Percentiles rank a stretch among this genome's conserved stretches.
phyloP scores from a whole-genome alignment of 23 tunicate species.

The Ciona savignyi region DNA sequence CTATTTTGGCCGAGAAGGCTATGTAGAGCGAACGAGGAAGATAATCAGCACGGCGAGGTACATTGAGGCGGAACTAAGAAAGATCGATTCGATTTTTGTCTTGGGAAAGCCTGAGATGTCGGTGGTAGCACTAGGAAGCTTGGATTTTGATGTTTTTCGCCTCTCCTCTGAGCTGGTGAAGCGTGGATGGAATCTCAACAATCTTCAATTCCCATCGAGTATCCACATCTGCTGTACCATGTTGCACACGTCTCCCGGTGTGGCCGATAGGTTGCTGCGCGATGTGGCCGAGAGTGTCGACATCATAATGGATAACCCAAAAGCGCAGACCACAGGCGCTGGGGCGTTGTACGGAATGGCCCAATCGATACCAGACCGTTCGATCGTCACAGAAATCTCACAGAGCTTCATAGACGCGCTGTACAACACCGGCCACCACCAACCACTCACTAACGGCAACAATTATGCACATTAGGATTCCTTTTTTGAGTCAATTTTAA shows the following conservation, averaged over 20 bases:
- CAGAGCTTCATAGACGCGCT: constrained; percentile 55
- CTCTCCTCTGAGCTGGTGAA: constrained; percentile 49
- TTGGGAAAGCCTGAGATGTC: constrained; percentile 77
- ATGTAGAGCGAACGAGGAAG: constrained; percentile 43
- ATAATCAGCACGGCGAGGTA: constrained; percentile 47
- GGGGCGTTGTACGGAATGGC: constrained; percentile 96
- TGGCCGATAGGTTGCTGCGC: constrained; percentile 44
- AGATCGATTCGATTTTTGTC: constrained; percentile 37
- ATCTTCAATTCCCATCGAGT: constrained; percentile 82
- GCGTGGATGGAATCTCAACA: constrained; percentile 78
- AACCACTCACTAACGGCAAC: not conserved
- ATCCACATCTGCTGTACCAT: constrained; percentile 73
- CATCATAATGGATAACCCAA: constrained; percentile 46
- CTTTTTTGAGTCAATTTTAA: too few relatives aligned
- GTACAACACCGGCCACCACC: constrained; percentile 42
- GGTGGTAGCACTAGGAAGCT: constrained; percentile 72
- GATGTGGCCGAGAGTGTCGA: constrained; percentile 42
- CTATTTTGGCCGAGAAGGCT: constrained; percentile 72
- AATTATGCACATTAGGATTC: too few relatives aligned
- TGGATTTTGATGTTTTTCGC: constrained; percentile 69
- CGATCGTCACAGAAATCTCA: constrained; percentile 53
- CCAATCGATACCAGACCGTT: constrained; percentile 75
- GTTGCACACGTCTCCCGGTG: constrained; percentile 72
- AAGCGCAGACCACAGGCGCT: constrained; percentile 57
- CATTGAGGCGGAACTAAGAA: constrained; percentile 39